Evolutionary conservation across 92 coral and sea anemone genomes (phyloP).

Genomic region (Parazoanthus darwini): DNA sequence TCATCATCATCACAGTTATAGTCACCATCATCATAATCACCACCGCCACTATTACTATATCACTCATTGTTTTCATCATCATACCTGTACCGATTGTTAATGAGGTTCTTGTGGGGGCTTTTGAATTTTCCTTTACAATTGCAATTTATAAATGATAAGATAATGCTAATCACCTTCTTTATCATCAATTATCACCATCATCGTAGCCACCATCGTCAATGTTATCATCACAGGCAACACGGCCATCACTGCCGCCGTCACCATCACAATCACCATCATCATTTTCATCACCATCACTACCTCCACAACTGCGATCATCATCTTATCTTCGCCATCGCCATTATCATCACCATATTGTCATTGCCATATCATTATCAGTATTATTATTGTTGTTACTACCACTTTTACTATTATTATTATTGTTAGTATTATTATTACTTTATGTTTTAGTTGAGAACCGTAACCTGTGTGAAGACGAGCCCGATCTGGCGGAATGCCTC

Average conservation of each 20-base stretch:
- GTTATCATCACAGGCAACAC: not conserved
- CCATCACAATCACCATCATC: not conserved
- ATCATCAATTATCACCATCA: not conserved
- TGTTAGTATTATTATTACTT: not conserved
- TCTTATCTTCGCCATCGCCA: not conserved
- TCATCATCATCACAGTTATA: no score
- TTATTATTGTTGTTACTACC: no score
- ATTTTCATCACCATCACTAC: not conserved
- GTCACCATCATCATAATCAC: no score
- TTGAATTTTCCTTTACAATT: no score
- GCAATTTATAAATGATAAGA: no score
- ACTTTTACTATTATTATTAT: not conserved
- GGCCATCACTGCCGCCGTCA: not conserved
- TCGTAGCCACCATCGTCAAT: not conserved
- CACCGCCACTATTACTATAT: no score
- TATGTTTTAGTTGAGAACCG: slow-evolving; percentile 71
- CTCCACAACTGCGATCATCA: not conserved
- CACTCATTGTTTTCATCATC: no score
- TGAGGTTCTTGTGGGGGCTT: no score
- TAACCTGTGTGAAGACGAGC: slow-evolving; percentile 79
- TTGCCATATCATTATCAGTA: not conserved
- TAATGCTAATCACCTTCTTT: not conserved
- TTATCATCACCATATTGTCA: not conserved
- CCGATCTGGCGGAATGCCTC: slow-evolving; percentile 80
- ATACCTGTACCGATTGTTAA: no score